Evolutionary conservation across 2,888 invertebrate species (phyloP).

Genomic region (Dryomyza anilis): DNA sequence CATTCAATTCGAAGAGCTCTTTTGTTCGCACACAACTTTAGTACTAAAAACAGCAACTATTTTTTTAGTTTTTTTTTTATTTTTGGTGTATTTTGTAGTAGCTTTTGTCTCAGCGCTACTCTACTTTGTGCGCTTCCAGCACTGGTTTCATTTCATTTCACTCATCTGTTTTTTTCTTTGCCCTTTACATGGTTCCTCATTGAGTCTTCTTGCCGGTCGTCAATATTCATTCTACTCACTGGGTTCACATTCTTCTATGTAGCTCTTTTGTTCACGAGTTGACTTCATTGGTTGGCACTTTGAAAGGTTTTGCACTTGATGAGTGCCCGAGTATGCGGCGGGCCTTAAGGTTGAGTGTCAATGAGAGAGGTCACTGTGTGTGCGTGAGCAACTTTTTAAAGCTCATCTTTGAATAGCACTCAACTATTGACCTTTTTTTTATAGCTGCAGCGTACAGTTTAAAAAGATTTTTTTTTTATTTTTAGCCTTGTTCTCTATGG

Average conservation of each 20-base stretch:
- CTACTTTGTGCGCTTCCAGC: slow-evolving; percentile 12
- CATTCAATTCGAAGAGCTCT: no score
- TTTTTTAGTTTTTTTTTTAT: no score
- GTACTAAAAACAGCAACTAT: no score
- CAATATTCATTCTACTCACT: slow-evolving; percentile 15
- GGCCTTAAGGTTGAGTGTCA: not conserved
- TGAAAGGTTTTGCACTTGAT: slow-evolving; percentile 19
- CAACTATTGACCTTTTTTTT: slow-evolving; percentile 5
- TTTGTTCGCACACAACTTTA: no score
- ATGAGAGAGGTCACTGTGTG: not conserved
- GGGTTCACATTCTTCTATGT: not conserved
- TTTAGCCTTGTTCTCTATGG: not conserved
- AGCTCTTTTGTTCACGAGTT: not conserved
- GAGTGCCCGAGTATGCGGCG: not conserved
- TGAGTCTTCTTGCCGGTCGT: slow-evolving; percentile 1
- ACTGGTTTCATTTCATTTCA: not conserved
- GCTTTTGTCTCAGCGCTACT: slow-evolving; percentile 10
- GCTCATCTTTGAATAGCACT: no score
- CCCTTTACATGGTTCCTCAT: not conserved
- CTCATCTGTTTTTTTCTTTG: not conserved
- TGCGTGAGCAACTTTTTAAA: no score
- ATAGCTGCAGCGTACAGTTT: not conserved
- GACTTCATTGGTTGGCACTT: slow-evolving; percentile 25
- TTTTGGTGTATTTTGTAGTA: not conserved
- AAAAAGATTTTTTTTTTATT: no score